These are phyloP conservation scores for Gnathonemus longibarbis DNA, from an alignment of 2,113 vertebrate species.

Conservation along the genomic window DNA sequence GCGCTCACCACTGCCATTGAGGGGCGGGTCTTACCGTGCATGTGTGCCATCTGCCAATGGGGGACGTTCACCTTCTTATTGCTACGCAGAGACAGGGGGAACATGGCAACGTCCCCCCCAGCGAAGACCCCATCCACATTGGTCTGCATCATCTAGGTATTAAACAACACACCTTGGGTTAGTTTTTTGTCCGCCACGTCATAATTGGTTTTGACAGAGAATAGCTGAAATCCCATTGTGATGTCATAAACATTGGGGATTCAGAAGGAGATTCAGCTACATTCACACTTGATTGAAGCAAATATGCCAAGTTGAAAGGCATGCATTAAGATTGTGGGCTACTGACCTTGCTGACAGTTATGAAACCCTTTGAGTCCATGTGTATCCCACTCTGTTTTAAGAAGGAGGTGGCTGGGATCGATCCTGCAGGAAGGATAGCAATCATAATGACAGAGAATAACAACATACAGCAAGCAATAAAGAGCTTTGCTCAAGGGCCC, in stretches of 20 bases:
- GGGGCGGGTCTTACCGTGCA: conserved; percentile 68
- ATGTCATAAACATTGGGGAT: not conserved
- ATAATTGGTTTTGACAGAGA: not conserved
- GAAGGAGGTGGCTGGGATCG: conserved; percentile 80
- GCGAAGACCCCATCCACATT: conserved; percentile 82
- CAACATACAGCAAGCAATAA: not conserved
- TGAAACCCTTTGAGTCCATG: conserved; percentile 87
- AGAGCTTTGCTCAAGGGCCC: not conserved
- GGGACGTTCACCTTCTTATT: conserved; percentile 95
- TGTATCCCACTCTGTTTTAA: conserved; percentile 84
- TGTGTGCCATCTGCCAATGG: conserved; percentile 98
- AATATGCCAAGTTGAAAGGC: not conserved
- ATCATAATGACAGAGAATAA: not conserved
- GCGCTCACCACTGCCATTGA: too few relatives aligned
- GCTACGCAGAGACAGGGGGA: conserved; percentile 78
- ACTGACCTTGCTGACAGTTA: conserved; percentile 88
- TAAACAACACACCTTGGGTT: not conserved
- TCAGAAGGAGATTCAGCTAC: not conserved
- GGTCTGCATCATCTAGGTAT: conserved; percentile 84
- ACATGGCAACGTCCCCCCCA: conserved; percentile 80
- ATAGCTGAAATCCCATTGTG: not conserved
- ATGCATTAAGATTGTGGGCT: not conserved
- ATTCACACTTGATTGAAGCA: not conserved
- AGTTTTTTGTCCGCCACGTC: not conserved
- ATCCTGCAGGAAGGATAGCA: conserved; percentile 57